Base-by-base conservation (phyloP, 2,888 invertebrate genomes). In the Molanna angustata region DNA sequence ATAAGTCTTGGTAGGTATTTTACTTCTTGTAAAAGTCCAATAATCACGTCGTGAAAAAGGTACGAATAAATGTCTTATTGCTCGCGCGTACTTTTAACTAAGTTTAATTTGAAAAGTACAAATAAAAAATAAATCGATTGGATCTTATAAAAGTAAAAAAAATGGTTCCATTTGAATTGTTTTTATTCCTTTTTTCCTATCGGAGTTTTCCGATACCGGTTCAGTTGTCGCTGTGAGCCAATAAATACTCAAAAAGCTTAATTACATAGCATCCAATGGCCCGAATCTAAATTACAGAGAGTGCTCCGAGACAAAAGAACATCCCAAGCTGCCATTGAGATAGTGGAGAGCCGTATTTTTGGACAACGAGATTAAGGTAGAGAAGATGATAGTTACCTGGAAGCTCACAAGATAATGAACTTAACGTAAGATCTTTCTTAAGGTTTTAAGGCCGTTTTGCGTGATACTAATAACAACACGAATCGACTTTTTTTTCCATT, bases 351-450 rank as follows among this genome's bases (percentile, higher is more conserved):
- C 50, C 46, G 58, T 58, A 56, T 58, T 58, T 58, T 58, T 56
- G 55, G 58, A 58, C 58, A 52, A 58, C 55, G 55, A 54, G 58
- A 58, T 58, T 58, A 58, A 58, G 58, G 58, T 58, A 32, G n/a
- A n/a, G n/a, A 27, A 43, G 50, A 51, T 51, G 44, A 37, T 44
- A 44, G 35, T 32, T 50, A 47, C 51, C 54, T 57, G 50, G 54
- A 50, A 57, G 50, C 57, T 57, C 53, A 53, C 44, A 47, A 57
- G 57, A 51, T 57, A 57, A 57, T 57, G 54, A 57, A 57, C 54
- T 57, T 54, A 54, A 52, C 44, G 51, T 40, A 50, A 57, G 49
- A 45, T 39, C 51, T 45, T 40, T 51, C 51, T 39, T 50, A 33
- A 50, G 50, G 57, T 50, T 57, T 57, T 53, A 43, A 43, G 31